Evolutionary conservation across 2,797 vertebrate genomes (phyloP).

Genomic region (Decapterus maruadsi): DNA sequence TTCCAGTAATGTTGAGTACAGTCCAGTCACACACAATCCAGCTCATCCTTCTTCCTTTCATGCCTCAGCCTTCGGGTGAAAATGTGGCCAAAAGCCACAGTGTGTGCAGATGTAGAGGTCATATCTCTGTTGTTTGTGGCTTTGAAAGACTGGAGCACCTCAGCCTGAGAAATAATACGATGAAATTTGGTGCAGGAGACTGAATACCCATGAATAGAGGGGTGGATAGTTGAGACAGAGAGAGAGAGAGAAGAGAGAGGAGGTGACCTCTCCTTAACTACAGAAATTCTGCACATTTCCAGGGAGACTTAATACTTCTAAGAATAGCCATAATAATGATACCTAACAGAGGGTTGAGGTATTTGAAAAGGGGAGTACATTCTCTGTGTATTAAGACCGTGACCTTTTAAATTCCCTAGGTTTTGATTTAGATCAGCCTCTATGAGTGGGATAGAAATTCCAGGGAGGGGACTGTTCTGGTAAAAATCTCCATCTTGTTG

Average conservation of each 20-base stretch:
- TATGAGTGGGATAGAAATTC: slow-evolving; percentile 61
- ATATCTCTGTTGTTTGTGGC: slow-evolving; percentile 53
- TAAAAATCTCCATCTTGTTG: slow-evolving; percentile 46
- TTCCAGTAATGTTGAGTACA: slow-evolving; percentile 42
- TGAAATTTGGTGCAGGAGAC: slow-evolving; percentile 56
- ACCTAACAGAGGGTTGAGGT: slow-evolving; percentile 58
- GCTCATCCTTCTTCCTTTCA: slow-evolving; percentile 34
- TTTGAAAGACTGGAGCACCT: slow-evolving; percentile 42
- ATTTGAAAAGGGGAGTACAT: slow-evolving; percentile 72
- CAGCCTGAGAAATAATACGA: slow-evolving; percentile 51
- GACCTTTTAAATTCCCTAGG: slow-evolving; percentile 67
- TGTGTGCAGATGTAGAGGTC: slow-evolving; percentile 68
- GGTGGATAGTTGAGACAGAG: slow-evolving; percentile 3
- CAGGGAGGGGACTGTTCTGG: slow-evolving; percentile 57
- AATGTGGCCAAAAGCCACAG: slow-evolving; percentile 49
- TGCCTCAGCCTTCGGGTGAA: slow-evolving; percentile 24
- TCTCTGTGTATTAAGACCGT: slow-evolving; percentile 51
- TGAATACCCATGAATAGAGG: slow-evolving; percentile 28
- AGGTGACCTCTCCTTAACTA: slow-evolving; percentile 55
- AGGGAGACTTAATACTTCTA: slow-evolving; percentile 50
- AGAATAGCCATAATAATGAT: slow-evolving; percentile 66
- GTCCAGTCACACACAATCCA: slow-evolving; percentile 42
- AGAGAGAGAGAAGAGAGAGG: slow-evolving; percentile 26
- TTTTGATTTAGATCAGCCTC: slow-evolving; percentile 51
- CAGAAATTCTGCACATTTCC: slow-evolving; percentile 57